Evolutionary conservation across 2,888 invertebrate species (phyloP), one percentile per base, ranked within the genome.

Genomic region (Fragum sueziense): DNA sequence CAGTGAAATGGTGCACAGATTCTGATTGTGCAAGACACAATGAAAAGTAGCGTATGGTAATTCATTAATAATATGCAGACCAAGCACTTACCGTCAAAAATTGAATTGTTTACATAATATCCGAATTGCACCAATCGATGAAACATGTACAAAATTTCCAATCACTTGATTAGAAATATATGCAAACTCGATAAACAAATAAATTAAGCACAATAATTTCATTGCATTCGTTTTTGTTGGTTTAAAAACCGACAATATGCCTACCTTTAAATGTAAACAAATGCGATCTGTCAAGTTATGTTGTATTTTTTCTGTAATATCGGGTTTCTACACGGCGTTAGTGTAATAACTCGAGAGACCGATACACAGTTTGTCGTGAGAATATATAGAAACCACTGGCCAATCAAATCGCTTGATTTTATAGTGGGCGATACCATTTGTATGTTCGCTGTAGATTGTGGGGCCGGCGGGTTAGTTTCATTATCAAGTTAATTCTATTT

Each of bases 361-460:
- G 33, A 62, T 0, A 34, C 14, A n/a, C 17, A 22, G 22, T 25
- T n/a, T 3, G 62, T 20, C n/a, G 34, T 62, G 62, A n/a, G 62
- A 62, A 33, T 62, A 62, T 62, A 62, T 62, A 62, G 62, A 62
- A 14, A 62, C n/a, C 4, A 14, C n/a, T 29, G 22, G 34, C 62
- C 62, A 62, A 62, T 62, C 62, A 62, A 33, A 33, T 20, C 14
- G 17, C n/a, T 33, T 33, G 9, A 57, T 57, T 57, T 22, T 57
- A 27, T 22, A 57, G 3, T 22, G 57, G 57, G n/a, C 57, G 11
- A 25, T 27, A n/a, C 57, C 25, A 57, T 27, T 22, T 22, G 25
- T 57, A 3, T 3, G 4, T 6, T 20, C 25, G 2, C 25, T 57
- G 25, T 57, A 25, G 25, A 57, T 27, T 27, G 27, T 3, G 57